Evolutionary conservation across 2,113 vertebrate species (phyloP).

Genomic region (Tangachromis dhanisi): DNA sequence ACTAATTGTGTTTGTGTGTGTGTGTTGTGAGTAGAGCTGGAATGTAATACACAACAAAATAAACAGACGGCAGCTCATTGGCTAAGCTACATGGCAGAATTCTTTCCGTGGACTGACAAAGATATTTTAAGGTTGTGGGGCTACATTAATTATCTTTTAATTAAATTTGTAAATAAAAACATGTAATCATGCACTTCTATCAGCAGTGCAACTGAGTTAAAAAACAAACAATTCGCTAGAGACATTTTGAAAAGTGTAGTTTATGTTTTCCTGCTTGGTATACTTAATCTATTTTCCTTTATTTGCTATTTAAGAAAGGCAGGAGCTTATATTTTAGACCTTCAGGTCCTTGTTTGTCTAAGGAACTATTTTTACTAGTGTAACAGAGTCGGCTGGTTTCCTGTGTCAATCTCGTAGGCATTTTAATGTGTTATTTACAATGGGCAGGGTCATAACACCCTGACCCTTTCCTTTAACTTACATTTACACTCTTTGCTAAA

Average conservation of each 20-base stretch:
- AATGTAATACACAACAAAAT: conserved; percentile 10
- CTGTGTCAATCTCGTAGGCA: background rate
- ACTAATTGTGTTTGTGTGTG: background rate
- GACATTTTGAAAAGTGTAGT: background rate
- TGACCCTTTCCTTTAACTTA: background rate
- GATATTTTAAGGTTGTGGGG: background rate
- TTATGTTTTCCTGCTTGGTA: background rate
- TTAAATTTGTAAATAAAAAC: background rate
- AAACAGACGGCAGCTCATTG: conserved; percentile 8
- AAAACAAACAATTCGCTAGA: background rate
- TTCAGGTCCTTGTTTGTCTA: background rate
- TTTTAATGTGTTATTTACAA: background rate
- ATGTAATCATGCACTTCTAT: background rate
- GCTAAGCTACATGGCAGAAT: background rate
- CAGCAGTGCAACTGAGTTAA: background rate
- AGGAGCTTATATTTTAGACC: background rate
- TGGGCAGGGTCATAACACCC: background rate
- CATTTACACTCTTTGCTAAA: background rate
- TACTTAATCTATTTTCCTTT: background rate
- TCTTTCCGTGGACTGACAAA: background rate
- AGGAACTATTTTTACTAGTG: background rate
- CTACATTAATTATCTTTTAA: background rate
- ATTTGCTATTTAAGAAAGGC: background rate
- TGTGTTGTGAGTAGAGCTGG: conserved; percentile 20
- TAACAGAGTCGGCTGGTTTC: background rate